Conservation (phyloP, 2,797 vertebrate species). For the Scarus forsteni region DNA sequence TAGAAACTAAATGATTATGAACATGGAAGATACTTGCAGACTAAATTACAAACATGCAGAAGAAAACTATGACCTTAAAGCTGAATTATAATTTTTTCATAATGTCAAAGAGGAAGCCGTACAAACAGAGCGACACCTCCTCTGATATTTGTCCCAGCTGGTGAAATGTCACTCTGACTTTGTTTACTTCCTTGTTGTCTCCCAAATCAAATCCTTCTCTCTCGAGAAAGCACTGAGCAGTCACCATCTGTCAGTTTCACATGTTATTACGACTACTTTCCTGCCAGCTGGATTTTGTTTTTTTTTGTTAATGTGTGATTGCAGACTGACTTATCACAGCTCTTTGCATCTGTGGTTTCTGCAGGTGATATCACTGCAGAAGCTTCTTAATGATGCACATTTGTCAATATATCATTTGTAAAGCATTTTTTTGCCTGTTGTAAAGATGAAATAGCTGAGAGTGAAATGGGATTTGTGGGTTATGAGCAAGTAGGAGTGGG, state of each 20-base stretch:
- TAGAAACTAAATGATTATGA: not conserved
- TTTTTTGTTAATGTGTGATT: conserved; percentile 50
- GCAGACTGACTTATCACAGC: conserved; percentile 22
- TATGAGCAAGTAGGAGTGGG: not conserved
- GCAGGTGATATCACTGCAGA: not conserved
- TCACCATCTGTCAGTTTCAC: conserved; percentile 33
- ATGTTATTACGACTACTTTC: conserved; percentile 21
- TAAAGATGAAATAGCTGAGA: not conserved
- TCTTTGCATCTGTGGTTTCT: conserved; percentile 9
- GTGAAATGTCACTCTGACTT: conserved; percentile 36
- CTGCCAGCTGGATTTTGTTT: conserved; percentile 32
- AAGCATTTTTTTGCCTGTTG: not conserved
- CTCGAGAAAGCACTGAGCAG: conserved; percentile 12
- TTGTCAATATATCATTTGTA: not conserved
- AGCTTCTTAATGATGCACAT: conserved; percentile 3
- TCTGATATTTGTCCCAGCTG: conserved; percentile 2
- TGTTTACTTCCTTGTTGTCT: conserved; percentile 24
- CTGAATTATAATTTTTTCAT: not conserved
- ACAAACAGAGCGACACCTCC: not conserved
- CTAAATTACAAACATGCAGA: conserved; percentile 1
- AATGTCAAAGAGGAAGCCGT: not conserved
- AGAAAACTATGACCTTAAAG: conserved; percentile 8
- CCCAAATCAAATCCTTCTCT: conserved; percentile 34
- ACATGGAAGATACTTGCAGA: not conserved
- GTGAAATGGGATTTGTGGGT: not conserved